Evolutionary conservation across 2,113 vertebrate species (phyloP).

Genomic region (Zootoca vivipara): DNA sequence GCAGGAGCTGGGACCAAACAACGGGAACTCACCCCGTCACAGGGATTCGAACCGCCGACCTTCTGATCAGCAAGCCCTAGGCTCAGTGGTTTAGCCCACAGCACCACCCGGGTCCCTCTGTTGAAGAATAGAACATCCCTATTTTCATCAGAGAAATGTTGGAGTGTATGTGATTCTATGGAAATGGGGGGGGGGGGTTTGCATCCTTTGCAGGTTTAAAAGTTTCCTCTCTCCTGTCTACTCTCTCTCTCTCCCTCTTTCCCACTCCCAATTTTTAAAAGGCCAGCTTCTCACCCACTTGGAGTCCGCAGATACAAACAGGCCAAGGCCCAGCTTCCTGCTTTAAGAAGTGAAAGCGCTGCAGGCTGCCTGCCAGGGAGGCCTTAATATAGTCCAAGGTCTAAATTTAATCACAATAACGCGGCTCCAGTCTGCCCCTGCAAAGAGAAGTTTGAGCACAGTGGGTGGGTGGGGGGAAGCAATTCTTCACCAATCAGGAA

Average conservation of each 20-base stretch:
- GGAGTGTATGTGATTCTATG: no score
- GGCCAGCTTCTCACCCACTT: constrained; percentile 55
- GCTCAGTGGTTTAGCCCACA: no score
- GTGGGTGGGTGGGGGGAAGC: constrained; percentile 57
- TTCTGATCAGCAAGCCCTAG: no score
- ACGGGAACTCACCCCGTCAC: no score
- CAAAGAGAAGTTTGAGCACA: constrained; percentile 66
- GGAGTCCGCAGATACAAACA: constrained; percentile 64
- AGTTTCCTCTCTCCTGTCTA: constrained; percentile 25
- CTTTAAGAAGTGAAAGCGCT: constrained; percentile 84
- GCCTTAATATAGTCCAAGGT: constrained; percentile 80
- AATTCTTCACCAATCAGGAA: constrained; percentile 86
- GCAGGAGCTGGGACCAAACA: no score
- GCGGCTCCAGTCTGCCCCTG: constrained; percentile 79
- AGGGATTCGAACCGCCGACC: no score
- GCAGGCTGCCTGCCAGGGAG: constrained; percentile 67
- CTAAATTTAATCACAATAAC: constrained; percentile 87
- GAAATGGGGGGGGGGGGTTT: background rate
- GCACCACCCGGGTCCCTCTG: no score
- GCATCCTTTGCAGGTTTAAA: background rate
- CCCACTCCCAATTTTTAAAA: background rate
- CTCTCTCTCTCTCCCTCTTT: background rate
- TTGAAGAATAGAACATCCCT: no score
- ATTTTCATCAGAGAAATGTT: no score
- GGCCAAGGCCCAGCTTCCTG: constrained; percentile 80